A percentile compares a stretch with the other conserved stretches of the same genome.
phyloP scores from a whole-genome alignment of 1,140 invertebrate genomes.

The Drosophila nigrodunni region DNA sequence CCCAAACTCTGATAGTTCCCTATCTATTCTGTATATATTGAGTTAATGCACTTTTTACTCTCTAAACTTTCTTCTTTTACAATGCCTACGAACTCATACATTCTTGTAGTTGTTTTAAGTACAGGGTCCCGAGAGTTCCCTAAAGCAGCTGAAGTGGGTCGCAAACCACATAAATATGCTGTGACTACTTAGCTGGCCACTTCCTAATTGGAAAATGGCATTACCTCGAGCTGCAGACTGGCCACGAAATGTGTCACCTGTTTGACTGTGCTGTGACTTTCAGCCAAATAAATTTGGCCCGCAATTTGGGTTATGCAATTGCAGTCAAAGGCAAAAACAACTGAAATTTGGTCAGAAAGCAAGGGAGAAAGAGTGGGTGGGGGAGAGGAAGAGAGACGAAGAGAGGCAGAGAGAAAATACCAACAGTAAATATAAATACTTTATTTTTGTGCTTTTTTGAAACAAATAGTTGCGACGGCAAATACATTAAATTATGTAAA shows the following conservation, averaged over 20 bases:
- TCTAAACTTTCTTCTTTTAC: too few relatives aligned
- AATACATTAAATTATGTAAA: constrained; percentile 79
- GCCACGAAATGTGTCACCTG: constrained; percentile 54
- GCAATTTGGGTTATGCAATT: constrained; percentile 53
- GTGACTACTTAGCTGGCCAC: constrained; percentile 24
- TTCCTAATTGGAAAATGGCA: constrained; percentile 51
- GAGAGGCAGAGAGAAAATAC: constrained; percentile 13
- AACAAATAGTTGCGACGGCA: constrained; percentile 41
- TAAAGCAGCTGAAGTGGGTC: neutral
- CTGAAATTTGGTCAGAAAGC: neutral
- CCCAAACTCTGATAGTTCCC: too few relatives aligned
- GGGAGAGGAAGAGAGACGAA: constrained; percentile 9
- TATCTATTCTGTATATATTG: too few relatives aligned
- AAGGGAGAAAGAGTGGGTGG: constrained; percentile 9
- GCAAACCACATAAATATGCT: neutral
- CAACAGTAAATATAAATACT: constrained; percentile 48
- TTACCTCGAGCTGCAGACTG: constrained; percentile 23
- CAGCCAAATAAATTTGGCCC: constrained; percentile 65
- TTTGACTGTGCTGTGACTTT: constrained; percentile 13
- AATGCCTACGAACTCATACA: neutral
- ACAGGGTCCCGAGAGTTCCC: neutral
- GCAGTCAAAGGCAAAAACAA: constrained; percentile 16
- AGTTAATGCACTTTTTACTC: too few relatives aligned
- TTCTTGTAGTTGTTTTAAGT: neutral
- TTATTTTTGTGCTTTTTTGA: constrained; percentile 15